Conservation (phyloP, 2,888 invertebrate genomes). For the Thereva nobilitata region DNA sequence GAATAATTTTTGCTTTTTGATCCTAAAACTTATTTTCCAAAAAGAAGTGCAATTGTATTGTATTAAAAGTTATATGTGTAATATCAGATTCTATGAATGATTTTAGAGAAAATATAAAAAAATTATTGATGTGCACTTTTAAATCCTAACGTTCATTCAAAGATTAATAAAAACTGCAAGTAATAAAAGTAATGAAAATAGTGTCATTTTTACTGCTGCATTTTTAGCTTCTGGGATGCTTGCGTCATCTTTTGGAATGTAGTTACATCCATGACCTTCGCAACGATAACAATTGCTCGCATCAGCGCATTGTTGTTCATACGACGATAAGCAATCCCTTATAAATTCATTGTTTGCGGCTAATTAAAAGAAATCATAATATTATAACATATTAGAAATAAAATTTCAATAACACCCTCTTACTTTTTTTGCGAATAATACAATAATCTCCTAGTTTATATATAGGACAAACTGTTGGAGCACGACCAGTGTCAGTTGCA, state of each 20-base stretch:
- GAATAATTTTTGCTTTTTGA: too few relatives aligned
- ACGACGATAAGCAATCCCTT: constrained; percentile 53
- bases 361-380: constrained; percentile 24
- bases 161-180: too few relatives aligned
- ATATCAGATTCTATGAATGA: too few relatives aligned
- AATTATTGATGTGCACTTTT: too few relatives aligned
- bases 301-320: constrained; percentile 48
- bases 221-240: constrained; percentile 41
- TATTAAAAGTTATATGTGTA: too few relatives aligned
- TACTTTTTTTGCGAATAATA: constrained; percentile 50
- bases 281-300: constrained; percentile 50
- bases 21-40: too few relatives aligned
- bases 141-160: too few relatives aligned
- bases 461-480: constrained; percentile 48
- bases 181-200: constrained; percentile 1
- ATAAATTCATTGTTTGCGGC: constrained; percentile 46
- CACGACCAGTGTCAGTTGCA: constrained; percentile 47
- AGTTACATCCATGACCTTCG: constrained; percentile 53
- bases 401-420: background rate
- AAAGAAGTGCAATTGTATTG: too few relatives aligned
- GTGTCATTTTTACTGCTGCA: background rate
- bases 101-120: too few relatives aligned
- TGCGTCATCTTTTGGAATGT: constrained; percentile 45
- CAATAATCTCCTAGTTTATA: constrained; percentile 53
- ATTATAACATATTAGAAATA: background rate